A percentile compares a stretch with the other conserved stretches of the same genome.
Conservation (phyloP, 2,113 vertebrate genomes). For the Phrynosoma platyrhinos region DNA sequence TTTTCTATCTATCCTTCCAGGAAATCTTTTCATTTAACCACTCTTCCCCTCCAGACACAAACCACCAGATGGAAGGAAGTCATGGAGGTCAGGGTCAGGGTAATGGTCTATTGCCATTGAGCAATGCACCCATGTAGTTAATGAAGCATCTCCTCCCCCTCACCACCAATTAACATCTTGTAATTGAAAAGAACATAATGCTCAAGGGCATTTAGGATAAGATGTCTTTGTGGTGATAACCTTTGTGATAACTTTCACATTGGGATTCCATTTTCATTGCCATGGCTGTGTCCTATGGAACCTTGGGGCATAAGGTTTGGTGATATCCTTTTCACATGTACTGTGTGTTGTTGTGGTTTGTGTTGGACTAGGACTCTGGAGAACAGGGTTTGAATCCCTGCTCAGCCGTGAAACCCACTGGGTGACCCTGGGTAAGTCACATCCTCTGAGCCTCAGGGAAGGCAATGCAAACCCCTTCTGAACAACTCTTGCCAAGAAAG, state of each 20-base stretch:
- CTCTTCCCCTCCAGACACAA: not conserved
- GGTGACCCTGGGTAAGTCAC: too few relatives aligned
- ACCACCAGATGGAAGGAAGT: constrained; percentile 10
- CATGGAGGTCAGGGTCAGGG: not conserved
- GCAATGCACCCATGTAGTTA: not conserved
- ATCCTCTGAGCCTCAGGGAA: too few relatives aligned
- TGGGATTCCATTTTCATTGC: too few relatives aligned
- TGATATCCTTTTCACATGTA: too few relatives aligned
- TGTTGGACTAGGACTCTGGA: not conserved
- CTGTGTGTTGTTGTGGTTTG: not conserved
- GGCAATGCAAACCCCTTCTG: too few relatives aligned
- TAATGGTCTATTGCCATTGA: not conserved
- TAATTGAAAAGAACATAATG: not conserved
- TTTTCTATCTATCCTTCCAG: not conserved
- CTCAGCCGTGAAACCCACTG: too few relatives aligned
- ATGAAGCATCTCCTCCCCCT: not conserved
- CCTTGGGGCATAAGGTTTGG: too few relatives aligned
- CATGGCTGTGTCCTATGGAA: too few relatives aligned
- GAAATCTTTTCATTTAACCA: constrained; percentile 18
- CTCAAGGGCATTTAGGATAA: not conserved
- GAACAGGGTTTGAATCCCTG: too few relatives aligned
- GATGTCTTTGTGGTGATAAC: not conserved
- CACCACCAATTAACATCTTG: not conserved
- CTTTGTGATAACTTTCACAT: not conserved
- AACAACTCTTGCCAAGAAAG: too few relatives aligned